Percentiles rank a stretch among this genome's conserved stretches.
These are phyloP conservation scores for Nemoura dubitans DNA, from an alignment of 2,888 invertebrate genomes.

Conservation along the genomic window DNA sequence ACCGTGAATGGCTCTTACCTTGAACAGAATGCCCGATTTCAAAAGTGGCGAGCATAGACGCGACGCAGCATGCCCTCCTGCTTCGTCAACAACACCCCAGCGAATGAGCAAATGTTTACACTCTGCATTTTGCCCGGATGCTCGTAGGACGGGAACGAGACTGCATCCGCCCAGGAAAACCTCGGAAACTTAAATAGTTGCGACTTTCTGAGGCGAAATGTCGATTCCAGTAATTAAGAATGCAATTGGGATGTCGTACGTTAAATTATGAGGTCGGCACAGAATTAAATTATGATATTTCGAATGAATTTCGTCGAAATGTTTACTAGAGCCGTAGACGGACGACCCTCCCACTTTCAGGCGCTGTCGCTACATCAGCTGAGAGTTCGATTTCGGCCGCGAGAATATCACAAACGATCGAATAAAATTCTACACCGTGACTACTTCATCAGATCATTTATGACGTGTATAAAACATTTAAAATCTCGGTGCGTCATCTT, in stretches of 20 bases:
- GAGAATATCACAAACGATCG: neutral
- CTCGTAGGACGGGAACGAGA: neutral
- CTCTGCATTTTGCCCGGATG: slow-evolving; percentile 33
- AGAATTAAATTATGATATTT: neutral
- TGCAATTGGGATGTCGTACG: neutral
- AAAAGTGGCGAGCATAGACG: slow-evolving; percentile 34
- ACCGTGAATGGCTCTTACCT: slow-evolving; percentile 18
- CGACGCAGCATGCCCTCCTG: slow-evolving; percentile 34
- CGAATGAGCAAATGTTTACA: slow-evolving; percentile 41
- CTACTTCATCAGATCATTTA: neutral
- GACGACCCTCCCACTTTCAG: neutral
- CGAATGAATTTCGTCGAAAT: neutral
- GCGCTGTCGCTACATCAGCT: neutral
- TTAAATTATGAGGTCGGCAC: neutral
- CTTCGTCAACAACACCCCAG: slow-evolving; percentile 34
- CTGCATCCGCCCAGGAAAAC: slow-evolving; percentile 27
- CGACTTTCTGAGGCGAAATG: neutral
- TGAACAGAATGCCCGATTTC: slow-evolving; percentile 3
- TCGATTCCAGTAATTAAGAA: neutral
- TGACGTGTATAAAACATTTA: neutral
- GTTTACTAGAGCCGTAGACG: slow-evolving; percentile 5
- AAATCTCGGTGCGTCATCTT: neutral
- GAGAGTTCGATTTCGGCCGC: neutral
- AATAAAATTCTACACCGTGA: neutral
- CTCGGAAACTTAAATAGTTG: neutral